Base-by-base conservation (phyloP, 2,113 vertebrate genomes). In the Atherinomorus stipes region DNA sequence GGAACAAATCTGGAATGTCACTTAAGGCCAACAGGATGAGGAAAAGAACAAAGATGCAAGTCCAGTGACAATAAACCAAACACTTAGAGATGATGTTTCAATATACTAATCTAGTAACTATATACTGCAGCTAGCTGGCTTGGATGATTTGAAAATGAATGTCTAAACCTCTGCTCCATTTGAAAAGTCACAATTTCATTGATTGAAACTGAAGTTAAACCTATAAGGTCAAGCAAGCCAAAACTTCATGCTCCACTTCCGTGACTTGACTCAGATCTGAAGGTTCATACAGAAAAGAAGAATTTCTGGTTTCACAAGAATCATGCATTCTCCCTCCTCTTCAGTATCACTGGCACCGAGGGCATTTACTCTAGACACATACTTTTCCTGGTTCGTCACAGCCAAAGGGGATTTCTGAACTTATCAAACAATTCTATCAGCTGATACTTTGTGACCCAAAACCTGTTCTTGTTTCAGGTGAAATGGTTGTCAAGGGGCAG, bases 1-100 rank as follows among this genome's bases (percentile, higher is more conserved):
- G 63, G 68, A 85, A 74, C 72, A 70, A 78, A 77, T 61, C 59
- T 65, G 72, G 61, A 66, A 80, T 86, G 81, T 59, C 38, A 76
- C 62, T 28, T 47, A 22, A 1, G 3, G 64, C 74, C 74, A 75
- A 77, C 62, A 76, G 64, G 74, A 71, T 31, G 13, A 76, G 50
- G 59, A 74, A 83, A 89, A 67, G 60, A 62, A 57, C 21, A 52
- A 58, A 59, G 34, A 57, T 25, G 28, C 74, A 13, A 51, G 51
- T 19, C 22, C n/a, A 21, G 50, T 31, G 64, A 47, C 38, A 42
- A 78, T 56, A 81, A 85, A 70, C 42, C 44, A 42, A 38, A 28
- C 8, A 11, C 9, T 67, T 38, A 70, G 42, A 79, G 44, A 40
- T 38, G 51, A 51, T 34, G 38, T 15, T 76, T 38, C 49, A 44